phyloP scores from a whole-genome alignment of 1,140 invertebrate genomes.

The Zaprionus africanus region DNA sequence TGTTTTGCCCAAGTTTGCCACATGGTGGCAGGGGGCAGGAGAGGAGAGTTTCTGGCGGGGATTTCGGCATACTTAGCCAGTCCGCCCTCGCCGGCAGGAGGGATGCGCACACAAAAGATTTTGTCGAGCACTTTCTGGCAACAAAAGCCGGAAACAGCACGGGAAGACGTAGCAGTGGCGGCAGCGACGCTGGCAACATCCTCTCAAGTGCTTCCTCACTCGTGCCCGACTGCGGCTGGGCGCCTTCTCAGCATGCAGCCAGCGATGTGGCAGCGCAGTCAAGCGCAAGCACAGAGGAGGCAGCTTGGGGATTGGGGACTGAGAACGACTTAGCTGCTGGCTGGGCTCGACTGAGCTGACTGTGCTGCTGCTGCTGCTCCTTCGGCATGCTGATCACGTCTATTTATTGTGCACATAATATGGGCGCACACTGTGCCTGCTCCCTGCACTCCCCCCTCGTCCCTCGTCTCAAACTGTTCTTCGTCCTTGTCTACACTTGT shows the following conservation, averaged over 20 bases:
- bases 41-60: background rate
- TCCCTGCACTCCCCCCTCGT: constrained; percentile 8
- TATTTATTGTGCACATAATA: constrained; percentile 85
- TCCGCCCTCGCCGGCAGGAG: constrained; percentile 5
- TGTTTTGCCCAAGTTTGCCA: constrained; percentile 75
- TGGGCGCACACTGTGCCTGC: constrained; percentile 70
- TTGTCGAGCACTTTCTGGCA: constrained; percentile 77
- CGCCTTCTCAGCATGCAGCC: constrained; percentile 69
- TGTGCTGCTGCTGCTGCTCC: constrained; percentile 42
- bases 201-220: constrained; percentile 78
- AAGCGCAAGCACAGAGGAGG: constrained; percentile 64
- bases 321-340: constrained; percentile 42
- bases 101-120: constrained; percentile 66
- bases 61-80: constrained; percentile 59
- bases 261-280: constrained; percentile 66
- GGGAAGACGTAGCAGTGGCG: constrained; percentile 46
- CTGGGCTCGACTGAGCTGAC: constrained; percentile 1
- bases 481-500: constrained; percentile 32
- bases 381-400: constrained; percentile 84
- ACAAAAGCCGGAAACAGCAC: constrained; percentile 78
- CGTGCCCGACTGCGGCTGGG: constrained; percentile 11
- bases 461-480: background rate
- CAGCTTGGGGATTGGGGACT: background rate
- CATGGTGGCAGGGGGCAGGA: background rate
- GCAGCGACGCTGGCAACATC: constrained; percentile 67